Percentiles rank a stretch among this genome's conserved stretches.
phyloP scores from a whole-genome alignment of 2,113 vertebrate genomes.

The Acanthisitta chloris region DNA sequence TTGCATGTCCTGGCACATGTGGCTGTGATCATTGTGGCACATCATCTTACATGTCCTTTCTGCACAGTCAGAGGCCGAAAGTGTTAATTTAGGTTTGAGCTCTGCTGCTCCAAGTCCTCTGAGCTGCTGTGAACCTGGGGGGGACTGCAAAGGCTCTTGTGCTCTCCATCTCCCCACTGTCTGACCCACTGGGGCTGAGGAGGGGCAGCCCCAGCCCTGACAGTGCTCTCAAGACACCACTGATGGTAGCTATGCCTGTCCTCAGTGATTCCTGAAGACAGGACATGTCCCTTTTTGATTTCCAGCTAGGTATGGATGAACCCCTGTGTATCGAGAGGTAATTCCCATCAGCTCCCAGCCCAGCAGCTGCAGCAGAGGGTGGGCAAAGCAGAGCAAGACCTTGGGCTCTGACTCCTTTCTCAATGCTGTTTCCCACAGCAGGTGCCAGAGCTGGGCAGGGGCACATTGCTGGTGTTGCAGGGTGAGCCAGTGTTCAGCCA shows the following conservation, averaged over 20 bases:
- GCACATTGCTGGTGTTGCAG: not conserved
- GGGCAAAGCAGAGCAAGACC: not conserved
- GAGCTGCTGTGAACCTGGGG: not conserved
- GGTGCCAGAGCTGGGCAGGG: not conserved
- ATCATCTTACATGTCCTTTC: not conserved
- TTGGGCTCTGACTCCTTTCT: not conserved
- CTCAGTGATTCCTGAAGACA: not conserved
- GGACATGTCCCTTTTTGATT: not conserved
- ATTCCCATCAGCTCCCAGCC: not conserved
- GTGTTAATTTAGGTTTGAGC: not conserved
- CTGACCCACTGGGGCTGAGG: not conserved
- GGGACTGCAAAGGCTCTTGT: not conserved
- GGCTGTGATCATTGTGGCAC: not conserved
- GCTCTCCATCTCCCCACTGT: not conserved
- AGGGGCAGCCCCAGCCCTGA: not conserved
- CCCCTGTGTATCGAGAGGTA: not conserved
- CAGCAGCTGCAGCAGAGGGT: not conserved
- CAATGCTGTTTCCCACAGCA: fast-evolving
- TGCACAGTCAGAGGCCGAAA: not conserved
- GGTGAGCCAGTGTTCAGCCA: not conserved
- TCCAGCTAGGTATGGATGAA: not conserved
- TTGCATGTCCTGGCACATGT: fast-evolving
- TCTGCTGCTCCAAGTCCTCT: not conserved
- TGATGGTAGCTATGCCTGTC: not conserved
- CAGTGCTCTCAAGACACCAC: not conserved